Evolutionary conservation across 2,113 vertebrate genomes (phyloP).

Genomic region (Alexandromys fortis): DNA sequence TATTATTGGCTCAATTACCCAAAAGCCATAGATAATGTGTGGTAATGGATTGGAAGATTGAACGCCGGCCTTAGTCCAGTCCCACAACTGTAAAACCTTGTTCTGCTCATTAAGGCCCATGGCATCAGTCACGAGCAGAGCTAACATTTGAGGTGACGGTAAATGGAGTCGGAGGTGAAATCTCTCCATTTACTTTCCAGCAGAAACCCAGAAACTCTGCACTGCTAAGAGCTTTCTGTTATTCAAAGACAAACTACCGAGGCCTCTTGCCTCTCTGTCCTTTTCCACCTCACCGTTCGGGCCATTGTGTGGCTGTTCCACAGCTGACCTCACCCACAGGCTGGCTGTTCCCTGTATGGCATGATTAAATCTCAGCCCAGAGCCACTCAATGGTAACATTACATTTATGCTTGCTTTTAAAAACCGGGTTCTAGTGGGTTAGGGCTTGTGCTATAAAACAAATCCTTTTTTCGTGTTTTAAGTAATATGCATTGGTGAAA

Average conservation of each 20-base stretch:
- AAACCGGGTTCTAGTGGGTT: constrained; percentile 2
- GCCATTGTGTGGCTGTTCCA: not conserved
- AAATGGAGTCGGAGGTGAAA: not conserved
- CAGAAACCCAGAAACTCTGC: not conserved
- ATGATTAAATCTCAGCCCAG: not conserved
- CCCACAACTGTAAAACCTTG: constrained; percentile 34
- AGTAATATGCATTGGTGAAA: not conserved
- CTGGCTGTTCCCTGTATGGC: not conserved
- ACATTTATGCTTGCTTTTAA: constrained; percentile 36
- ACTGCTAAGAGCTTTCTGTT: constrained; percentile 6
- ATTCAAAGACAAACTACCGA: not conserved
- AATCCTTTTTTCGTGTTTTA: not conserved
- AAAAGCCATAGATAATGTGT: constrained; percentile 80
- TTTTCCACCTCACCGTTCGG: not conserved
- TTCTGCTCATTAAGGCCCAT: constrained; percentile 37
- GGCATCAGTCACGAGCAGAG: not conserved
- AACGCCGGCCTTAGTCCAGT: constrained; percentile 54
- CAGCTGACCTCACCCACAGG: not conserved
- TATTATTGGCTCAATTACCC: constrained; percentile 86
- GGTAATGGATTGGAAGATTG: constrained; percentile 74
- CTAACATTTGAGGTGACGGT: not conserved
- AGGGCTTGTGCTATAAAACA: constrained; percentile 29
- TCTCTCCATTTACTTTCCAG: not conserved
- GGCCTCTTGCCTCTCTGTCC: constrained; percentile 6
- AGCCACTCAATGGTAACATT: not conserved